Evolutionary conservation across 2,797 vertebrate species (phyloP), one percentile per base, ranked within the genome.

Genomic region (Crossoptilon crossoptilon): DNA sequence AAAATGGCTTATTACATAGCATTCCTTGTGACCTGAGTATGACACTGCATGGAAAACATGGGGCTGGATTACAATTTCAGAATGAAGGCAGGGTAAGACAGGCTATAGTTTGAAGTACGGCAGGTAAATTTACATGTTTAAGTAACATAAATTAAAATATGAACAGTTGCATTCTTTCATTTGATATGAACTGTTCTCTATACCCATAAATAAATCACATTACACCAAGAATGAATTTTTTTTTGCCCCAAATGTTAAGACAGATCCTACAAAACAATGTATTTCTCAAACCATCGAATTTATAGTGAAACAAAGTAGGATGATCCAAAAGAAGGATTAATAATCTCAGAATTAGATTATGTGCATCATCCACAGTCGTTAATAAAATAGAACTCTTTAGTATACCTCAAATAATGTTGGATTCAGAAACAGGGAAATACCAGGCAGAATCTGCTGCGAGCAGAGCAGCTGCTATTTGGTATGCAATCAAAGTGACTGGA

Each of bases 281-380:
- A n/a, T 29, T 90, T 53, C 56, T 68, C 53, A 48, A 75, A 41
- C 6, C 39, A 84, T 49, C 23, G 39, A 64, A 72, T 44, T 67
- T 1, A 8, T 29, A 73, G 31, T 46, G 78, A 55, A 64, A 74
- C 13, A 88, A 90, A 76, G 3, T 18, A 69, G 10, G 35, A 23
- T 29, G 76, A 81, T 48, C 13, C 35, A 73, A 55, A 80, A 1
- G 0, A 91, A 70, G 0, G 0, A 43, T 10, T 33, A 26, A 27
- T 10, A 29, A 11, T 70, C 71, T 26, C 67, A 72, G 69, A 22
- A 69, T 58, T 21, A 53, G 46, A 51, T 27, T 9, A 11, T 3
- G n/a, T 19, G 35, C 62, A 53, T 7, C 72, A 89, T 26, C 27
- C 60, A 77, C 27, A 79, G 1, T 41, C 53, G 51, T 44, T 41